Conservation (phyloP, 1,140 invertebrate species). For the Microplitis demolitor region DNA sequence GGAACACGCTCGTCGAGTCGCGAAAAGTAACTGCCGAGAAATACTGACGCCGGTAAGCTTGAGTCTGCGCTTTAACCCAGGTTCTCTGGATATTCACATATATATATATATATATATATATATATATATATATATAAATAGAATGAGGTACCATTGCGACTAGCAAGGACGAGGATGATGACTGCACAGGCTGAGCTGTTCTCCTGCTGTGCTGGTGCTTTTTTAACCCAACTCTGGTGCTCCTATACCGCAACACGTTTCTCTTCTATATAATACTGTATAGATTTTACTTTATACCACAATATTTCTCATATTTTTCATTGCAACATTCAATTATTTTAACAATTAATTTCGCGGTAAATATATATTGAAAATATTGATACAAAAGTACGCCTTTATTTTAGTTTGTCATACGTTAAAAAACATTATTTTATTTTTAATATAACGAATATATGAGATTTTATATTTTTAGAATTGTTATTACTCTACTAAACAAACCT, state of each 20-base stretch:
- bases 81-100: slow-evolving; percentile 28
- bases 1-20: slow-evolving; percentile 49
- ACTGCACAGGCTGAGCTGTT: slow-evolving; percentile 11
- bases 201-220: neutral
- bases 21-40: slow-evolving; percentile 53
- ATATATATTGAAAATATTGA: neutral
- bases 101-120: slow-evolving; percentile 2
- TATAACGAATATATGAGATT: no score
- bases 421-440: no score
- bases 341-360: slow-evolving; percentile 2
- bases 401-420: no score
- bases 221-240: neutral
- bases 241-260: neutral
- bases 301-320: slow-evolving; percentile 5
- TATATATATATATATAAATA: slow-evolving; percentile 47
- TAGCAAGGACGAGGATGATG: neutral
- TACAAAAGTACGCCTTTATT: no score
- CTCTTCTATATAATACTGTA: neutral
- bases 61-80: slow-evolving; percentile 47
- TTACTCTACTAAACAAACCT: no score
- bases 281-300: neutral
- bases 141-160: slow-evolving; percentile 37
- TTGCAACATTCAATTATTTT: neutral
- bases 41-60: slow-evolving; percentile 39
- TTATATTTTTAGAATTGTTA: no score